Percentiles rank a stretch among this genome's conserved stretches.
Evolutionary conservation across 2,113 vertebrate species (phyloP).

Genomic region (Myotis lucifugus): DNA sequence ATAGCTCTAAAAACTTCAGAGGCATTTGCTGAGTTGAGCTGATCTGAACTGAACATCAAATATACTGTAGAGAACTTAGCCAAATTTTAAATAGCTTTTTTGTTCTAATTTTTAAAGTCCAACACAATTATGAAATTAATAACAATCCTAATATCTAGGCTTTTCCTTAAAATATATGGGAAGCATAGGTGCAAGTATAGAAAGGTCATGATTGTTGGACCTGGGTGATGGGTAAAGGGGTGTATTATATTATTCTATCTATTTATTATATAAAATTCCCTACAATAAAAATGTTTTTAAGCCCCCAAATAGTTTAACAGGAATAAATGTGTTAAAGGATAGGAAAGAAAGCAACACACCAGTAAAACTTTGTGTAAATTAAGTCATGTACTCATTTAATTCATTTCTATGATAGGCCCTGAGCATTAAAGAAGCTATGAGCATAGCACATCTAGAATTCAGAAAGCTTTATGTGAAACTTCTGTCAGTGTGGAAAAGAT

Average conservation of each 20-base stretch:
- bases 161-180: not conserved
- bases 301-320: not conserved
- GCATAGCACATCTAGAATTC: not conserved
- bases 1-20: not conserved
- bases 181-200: not conserved
- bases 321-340: not conserved
- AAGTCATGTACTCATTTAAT: not conserved
- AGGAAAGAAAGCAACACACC: not conserved
- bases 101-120: not conserved
- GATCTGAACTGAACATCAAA: not conserved
- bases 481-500: not conserved
- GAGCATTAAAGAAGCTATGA: not conserved
- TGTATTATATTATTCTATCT: not conserved
- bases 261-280: not conserved
- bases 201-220: not conserved
- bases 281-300: not conserved
- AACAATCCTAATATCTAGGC: not conserved
- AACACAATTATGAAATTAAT: not conserved
- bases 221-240: not conserved
- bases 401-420: not conserved
- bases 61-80: not conserved
- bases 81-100: not conserved
- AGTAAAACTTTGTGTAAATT: not conserved
- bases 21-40: not conserved
- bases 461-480: not conserved